These are phyloP conservation scores for Morinoia aosen DNA, from an alignment of 2,888 invertebrate genomes.

Conservation along the genomic window DNA sequence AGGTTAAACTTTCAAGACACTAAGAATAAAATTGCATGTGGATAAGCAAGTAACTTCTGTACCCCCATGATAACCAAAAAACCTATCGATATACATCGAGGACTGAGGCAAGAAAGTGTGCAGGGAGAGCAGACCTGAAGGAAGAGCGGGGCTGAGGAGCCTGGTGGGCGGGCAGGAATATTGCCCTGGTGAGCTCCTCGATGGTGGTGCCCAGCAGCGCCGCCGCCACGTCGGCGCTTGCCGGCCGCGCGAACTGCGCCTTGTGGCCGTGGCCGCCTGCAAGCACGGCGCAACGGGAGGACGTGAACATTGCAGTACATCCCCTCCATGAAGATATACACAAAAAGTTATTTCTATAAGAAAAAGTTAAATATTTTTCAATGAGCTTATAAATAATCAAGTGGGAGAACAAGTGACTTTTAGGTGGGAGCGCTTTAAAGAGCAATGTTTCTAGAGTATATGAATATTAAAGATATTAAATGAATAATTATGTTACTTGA, in stretches of 20 bases:
- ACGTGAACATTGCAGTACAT: neutral
- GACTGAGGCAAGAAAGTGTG: neutral
- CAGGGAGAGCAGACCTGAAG: constrained; percentile 69
- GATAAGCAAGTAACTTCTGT: neutral
- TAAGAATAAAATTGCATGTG: neutral
- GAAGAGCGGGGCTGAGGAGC: constrained; percentile 73
- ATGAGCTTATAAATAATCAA: neutral
- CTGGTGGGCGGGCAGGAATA: constrained; percentile 77
- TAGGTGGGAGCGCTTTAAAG: neutral
- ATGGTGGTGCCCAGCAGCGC: constrained; percentile 83
- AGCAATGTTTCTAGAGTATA: neutral
- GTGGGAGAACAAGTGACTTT: neutral
- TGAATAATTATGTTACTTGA: neutral
- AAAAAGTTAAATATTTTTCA: no score
- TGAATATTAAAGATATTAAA: neutral
- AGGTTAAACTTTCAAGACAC: neutral
- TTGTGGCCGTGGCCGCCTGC: constrained; percentile 74
- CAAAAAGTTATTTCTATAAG: neutral
- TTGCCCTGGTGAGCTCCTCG: constrained; percentile 86
- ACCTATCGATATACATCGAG: neutral
- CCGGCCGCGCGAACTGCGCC: constrained; percentile 85
- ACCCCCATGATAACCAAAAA: neutral
- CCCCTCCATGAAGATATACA: neutral
- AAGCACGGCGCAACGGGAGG: constrained; percentile 67
- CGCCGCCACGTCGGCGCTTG: constrained; percentile 84